Evolutionary conservation across 2,888 invertebrate species (phyloP), one percentile per base, ranked within the genome.

Genomic region (Gastracanthus pulcherrimus): DNA sequence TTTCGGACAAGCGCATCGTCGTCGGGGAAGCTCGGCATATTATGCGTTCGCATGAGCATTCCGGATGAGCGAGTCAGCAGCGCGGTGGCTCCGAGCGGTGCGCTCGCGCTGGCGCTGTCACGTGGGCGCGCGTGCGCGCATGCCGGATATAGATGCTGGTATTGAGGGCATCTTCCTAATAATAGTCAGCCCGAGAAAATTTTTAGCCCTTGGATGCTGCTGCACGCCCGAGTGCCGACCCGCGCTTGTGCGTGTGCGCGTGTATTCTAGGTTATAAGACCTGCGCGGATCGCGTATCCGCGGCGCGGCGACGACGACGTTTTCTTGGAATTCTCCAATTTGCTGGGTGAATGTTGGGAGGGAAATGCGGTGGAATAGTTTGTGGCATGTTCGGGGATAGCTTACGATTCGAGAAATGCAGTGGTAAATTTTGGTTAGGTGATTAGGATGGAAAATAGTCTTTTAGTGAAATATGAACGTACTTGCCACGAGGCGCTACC

Each of bases 101-200:
- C 13, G 51, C 51, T n/a, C 23, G 82, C 81, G 76, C 64, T 70
- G 19, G 11, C 31, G 62, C 55, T 16, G 48, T 71, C 80, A 66
- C 71, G 80, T 81, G 85, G 83, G 81, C 83, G 84, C 84, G 78
- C 83, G n/a, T n/a, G 83, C 85, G 85, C 86, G 83, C 84, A 87
- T 84, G 88, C 88, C 86, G 88, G 87, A 88, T 90, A 90, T 90
- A 90, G 90, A 89, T 89, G 86, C 87, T 86, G 85, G 90, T 89
- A 91, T 91, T 89, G 90, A 89, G 91, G 91, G 88, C 91, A 90
- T 86, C 88, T 86, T 87, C 88, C 91, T 91, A 91, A 90, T 90
- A 90, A 91, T 91, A 91, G 91, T 88, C 62, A 87, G 86, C 84
- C 62, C 86, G 86, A 89, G 89, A 89, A 90, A 89, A 90, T 90